These are phyloP conservation scores for Meganola albula DNA, from an alignment of 2,888 invertebrate species.

Conservation along the genomic window DNA sequence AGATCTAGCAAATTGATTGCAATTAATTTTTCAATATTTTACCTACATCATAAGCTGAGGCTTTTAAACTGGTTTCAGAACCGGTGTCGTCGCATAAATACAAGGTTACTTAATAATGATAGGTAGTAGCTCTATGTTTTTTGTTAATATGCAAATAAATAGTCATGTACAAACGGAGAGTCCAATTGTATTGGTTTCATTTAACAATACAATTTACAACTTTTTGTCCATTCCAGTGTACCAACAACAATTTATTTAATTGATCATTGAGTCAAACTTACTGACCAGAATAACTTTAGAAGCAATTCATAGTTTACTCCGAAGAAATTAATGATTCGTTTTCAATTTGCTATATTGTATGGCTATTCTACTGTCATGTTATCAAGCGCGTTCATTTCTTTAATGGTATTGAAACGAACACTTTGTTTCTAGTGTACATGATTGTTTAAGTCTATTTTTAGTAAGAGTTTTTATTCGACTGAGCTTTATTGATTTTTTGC, in stretches of 20 bases:
- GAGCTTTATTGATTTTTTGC: slow-evolving; percentile 31
- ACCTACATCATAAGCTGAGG: slow-evolving; percentile 16
- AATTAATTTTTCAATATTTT: slow-evolving; percentile 26
- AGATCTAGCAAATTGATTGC: slow-evolving; percentile 19
- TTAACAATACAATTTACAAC: too few relatives aligned
- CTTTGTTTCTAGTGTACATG: slow-evolving; percentile 29
- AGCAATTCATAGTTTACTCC: slow-evolving; percentile 25
- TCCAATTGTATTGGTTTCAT: slow-evolving; percentile 12
- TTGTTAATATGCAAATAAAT: slow-evolving; percentile 15
- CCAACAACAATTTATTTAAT: slow-evolving; percentile 16
- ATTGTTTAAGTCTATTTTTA: slow-evolving; percentile 20
- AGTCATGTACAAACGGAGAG: slow-evolving; percentile 13
- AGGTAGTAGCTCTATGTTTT: slow-evolving; percentile 21
- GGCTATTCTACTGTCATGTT: slow-evolving; percentile 28
- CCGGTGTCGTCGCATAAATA: slow-evolving; percentile 24
- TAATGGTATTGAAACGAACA: slow-evolving; percentile 26
- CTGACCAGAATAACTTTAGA: slow-evolving; percentile 29
- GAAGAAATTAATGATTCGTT: slow-evolving; percentile 28
- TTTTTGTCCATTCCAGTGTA: background rate
- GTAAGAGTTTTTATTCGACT: slow-evolving; percentile 17
- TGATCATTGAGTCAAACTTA: slow-evolving; percentile 24
- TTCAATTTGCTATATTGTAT: slow-evolving; percentile 28
- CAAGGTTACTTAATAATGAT: slow-evolving; percentile 20
- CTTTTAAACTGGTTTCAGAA: slow-evolving; percentile 15
- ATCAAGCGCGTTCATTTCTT: slow-evolving; percentile 31